A percentile compares a stretch with the other conserved stretches of the same genome.
Evolutionary conservation across 2,797 vertebrate species (phyloP).

Genomic region (Hippoglossus hippoglossus): DNA sequence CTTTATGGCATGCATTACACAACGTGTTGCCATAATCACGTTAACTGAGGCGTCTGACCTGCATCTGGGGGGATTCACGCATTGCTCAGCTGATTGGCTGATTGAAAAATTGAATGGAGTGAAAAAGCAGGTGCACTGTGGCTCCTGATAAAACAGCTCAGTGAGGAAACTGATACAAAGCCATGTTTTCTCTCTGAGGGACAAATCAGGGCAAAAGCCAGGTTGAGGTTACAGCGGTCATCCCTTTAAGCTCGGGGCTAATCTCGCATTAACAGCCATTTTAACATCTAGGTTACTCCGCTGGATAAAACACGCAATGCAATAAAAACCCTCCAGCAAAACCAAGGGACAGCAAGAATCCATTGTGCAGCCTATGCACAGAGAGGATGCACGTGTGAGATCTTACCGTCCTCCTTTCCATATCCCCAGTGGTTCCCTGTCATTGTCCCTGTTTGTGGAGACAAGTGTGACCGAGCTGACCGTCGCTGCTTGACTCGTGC

Average conservation of each 20-base stretch:
- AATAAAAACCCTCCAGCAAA: background rate
- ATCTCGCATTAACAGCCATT: slow-evolving; percentile 74
- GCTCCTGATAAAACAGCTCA: too few species aligned
- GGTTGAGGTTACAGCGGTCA: slow-evolving; percentile 44
- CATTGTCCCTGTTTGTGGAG: slow-evolving; percentile 79
- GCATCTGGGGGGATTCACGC: background rate
- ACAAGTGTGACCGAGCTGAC: background rate
- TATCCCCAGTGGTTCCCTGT: slow-evolving; percentile 94
- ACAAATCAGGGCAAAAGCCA: background rate
- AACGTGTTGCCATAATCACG: background rate
- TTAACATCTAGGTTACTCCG: slow-evolving; percentile 21
- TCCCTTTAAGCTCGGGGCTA: slow-evolving; percentile 64
- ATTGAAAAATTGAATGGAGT: background rate
- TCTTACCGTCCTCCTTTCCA: slow-evolving; percentile 93
- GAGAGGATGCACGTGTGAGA: background rate
- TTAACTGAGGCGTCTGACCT: background rate
- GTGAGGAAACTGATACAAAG: too few species aligned
- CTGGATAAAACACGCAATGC: slow-evolving; percentile 11
- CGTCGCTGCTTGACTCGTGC: background rate
- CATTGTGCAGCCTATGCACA: background rate
- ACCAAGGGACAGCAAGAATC: too few species aligned
- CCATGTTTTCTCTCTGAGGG: background rate
- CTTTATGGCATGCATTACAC: background rate
- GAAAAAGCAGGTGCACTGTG: background rate
- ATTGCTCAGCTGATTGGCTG: background rate